These are phyloP conservation scores for Himalopsyche kuldschensis DNA, from an alignment of 2,888 invertebrate species.

Conservation along the genomic window DNA sequence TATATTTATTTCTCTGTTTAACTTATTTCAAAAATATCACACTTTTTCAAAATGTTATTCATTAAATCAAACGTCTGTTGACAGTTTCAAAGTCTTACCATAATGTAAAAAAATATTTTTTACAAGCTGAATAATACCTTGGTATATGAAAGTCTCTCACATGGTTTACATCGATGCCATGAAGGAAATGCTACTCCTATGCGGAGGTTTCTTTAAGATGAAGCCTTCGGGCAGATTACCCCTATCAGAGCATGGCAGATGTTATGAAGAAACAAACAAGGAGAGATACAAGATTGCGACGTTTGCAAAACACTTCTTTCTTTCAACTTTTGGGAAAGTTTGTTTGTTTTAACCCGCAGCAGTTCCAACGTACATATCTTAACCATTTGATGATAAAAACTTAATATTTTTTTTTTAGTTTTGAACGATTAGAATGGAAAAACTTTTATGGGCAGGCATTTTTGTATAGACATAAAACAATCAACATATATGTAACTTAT, in stretches of 20 bases:
- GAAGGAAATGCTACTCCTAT: background rate
- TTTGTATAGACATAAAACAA: too few species aligned
- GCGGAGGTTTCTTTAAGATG: background rate
- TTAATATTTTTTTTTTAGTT: too few species aligned
- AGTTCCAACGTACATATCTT: background rate
- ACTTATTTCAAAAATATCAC: too few species aligned
- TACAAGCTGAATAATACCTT: background rate
- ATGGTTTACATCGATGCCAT: background rate
- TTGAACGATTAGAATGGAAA: too few species aligned
- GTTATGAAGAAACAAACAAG: constrained; percentile 11
- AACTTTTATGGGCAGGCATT: too few species aligned
- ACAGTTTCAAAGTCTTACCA: too few species aligned
- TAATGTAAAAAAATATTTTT: too few species aligned
- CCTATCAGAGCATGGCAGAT: constrained; percentile 8
- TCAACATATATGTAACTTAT: too few species aligned
- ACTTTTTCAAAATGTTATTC: too few species aligned
- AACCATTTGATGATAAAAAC: too few species aligned
- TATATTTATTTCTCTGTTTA: too few species aligned
- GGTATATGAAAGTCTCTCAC: background rate
- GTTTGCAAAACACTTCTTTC: constrained; percentile 6
- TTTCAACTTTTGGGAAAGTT: constrained; percentile 15
- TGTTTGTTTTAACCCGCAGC: background rate
- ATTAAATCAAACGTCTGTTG: too few species aligned
- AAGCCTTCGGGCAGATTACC: constrained; percentile 8
- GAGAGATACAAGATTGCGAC: background rate